These are phyloP conservation scores for Furcifer pardalis DNA, from an alignment of 2,797 vertebrate genomes.

Conservation along the genomic window DNA sequence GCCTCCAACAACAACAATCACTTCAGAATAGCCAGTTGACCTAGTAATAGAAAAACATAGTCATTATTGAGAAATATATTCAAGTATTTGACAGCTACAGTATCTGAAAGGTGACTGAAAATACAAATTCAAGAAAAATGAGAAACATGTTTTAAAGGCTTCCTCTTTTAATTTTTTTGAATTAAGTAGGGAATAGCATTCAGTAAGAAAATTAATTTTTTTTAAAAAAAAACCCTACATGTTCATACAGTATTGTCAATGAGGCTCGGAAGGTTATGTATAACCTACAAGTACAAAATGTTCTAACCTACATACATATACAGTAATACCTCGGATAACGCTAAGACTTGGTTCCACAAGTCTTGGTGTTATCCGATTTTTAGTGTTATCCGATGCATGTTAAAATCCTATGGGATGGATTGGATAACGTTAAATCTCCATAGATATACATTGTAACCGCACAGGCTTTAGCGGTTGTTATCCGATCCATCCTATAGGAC, in stretches of 20 bases:
- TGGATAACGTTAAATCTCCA: no score
- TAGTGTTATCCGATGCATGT: no score
- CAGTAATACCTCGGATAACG: no score
- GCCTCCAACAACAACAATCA: constrained; percentile 97
- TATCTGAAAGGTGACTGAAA: neutral
- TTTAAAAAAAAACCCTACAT: neutral
- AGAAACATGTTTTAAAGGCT: neutral
- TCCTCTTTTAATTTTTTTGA: neutral
- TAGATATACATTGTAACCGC: no score
- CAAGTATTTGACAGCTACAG: neutral
- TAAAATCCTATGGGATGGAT: no score
- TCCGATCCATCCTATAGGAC: no score
- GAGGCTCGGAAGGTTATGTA: neutral
- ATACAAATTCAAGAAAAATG: neutral
- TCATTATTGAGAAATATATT: neutral
- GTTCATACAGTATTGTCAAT: neutral
- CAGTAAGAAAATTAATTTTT: neutral
- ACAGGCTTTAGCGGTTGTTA: no score
- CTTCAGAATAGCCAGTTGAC: constrained; percentile 96
- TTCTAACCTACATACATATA: neutral
- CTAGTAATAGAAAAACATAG: constrained; percentile 71
- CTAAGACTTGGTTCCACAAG: no score
- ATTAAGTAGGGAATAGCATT: neutral
- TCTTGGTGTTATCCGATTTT: no score
- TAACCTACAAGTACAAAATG: neutral